A percentile compares a stretch with the other conserved stretches of the same genome.
Conservation (phyloP, 1,140 invertebrate species). For the Sminthurides bifidus region DNA sequence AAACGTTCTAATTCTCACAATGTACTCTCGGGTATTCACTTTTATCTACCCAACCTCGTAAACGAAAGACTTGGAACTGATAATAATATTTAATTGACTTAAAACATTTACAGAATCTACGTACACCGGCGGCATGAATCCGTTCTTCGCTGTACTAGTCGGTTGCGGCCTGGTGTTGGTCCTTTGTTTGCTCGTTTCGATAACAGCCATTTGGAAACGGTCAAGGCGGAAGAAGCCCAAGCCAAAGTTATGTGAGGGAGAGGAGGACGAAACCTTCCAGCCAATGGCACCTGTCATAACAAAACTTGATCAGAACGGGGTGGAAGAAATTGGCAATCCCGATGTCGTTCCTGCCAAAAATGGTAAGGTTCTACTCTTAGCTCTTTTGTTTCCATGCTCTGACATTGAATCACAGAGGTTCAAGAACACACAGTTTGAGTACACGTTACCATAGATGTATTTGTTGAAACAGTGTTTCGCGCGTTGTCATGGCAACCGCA, state of each 20-base stretch:
- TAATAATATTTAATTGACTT: neutral
- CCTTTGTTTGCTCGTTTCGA: slow-evolving; percentile 24
- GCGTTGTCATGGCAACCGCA: too few relatives aligned
- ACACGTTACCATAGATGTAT: too few relatives aligned
- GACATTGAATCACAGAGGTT: too few relatives aligned
- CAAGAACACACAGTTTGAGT: too few relatives aligned
- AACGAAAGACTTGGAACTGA: neutral
- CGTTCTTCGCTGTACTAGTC: slow-evolving; percentile 30
- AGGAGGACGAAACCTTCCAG: slow-evolving; percentile 25
- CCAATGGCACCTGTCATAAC: slow-evolving; percentile 19
- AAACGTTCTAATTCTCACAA: too few relatives aligned
- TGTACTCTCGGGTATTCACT: neutral
- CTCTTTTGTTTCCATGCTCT: too few relatives aligned
- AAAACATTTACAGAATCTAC: slow-evolving; percentile 8
- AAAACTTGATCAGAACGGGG: slow-evolving; percentile 29
- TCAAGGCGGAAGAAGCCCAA: slow-evolving; percentile 29
- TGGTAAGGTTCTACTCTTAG: too few relatives aligned
- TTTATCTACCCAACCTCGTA: neutral
- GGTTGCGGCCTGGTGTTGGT: slow-evolving; percentile 27
- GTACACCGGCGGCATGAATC: slow-evolving; percentile 21
- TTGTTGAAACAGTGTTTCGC: neutral
- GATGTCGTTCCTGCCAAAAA: slow-evolving; percentile 75
- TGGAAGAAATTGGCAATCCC: slow-evolving; percentile 42
- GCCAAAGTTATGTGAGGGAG: neutral
- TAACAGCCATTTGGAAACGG: slow-evolving; percentile 30